These are phyloP conservation scores for Mola mola DNA, from an alignment of 2,113 vertebrate species.

Conservation along the genomic window DNA sequence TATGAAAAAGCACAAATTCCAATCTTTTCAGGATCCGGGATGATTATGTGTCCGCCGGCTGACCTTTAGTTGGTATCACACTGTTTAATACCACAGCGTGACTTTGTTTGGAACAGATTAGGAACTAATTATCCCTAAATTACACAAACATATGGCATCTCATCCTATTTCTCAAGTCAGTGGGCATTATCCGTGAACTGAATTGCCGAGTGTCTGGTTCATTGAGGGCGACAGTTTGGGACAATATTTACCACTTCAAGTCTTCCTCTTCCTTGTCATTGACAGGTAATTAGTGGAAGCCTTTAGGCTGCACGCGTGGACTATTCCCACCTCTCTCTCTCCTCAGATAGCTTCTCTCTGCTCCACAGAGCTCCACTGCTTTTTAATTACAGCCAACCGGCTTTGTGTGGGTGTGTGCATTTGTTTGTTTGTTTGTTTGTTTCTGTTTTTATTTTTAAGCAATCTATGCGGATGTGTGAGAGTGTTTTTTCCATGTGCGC, in stretches of 20 bases:
- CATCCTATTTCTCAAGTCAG: constrained; percentile 51
- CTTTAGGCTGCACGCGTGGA: constrained; percentile 50
- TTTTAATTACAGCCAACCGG: constrained; percentile 53
- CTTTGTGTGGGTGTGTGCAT: constrained; percentile 15
- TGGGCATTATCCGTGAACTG: constrained; percentile 55
- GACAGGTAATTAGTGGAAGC: constrained; percentile 72
- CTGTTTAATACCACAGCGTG: constrained; percentile 20
- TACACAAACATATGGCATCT: constrained; percentile 57
- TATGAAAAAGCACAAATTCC: neutral
- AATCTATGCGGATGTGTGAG: too few species aligned
- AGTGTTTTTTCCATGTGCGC: too few species aligned
- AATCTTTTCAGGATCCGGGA: constrained; percentile 7
- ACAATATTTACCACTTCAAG: constrained; percentile 67
- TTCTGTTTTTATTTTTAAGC: neutral
- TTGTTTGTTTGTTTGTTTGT: constrained; percentile 16
- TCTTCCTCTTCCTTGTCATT: constrained; percentile 49
- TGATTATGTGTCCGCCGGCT: constrained; percentile 2
- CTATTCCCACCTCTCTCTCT: constrained; percentile 44
- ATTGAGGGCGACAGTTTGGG: constrained; percentile 52
- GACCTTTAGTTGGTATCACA: constrained; percentile 36
- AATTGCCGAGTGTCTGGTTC: constrained; percentile 46
- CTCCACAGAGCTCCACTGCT: constrained; percentile 39
- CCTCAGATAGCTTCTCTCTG: constrained; percentile 42
- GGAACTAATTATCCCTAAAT: constrained; percentile 54
- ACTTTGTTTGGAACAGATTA: constrained; percentile 48